A percentile compares a stretch with the other conserved stretches of the same genome.
Conservation (phyloP, 2,888 invertebrate genomes). For the Sepiola atlantica region DNA sequence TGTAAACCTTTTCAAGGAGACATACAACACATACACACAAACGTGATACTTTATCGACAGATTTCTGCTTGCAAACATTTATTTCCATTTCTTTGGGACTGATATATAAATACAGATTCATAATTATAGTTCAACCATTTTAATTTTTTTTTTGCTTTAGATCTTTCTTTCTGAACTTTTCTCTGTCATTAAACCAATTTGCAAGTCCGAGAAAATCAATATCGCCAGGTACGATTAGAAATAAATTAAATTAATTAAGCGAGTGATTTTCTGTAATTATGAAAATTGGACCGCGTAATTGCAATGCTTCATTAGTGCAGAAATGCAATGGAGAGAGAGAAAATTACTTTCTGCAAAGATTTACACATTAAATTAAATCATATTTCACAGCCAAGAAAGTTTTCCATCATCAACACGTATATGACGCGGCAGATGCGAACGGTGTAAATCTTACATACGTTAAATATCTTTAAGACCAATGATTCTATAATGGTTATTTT, state of each 20-base stretch:
- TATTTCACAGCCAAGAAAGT: background rate
- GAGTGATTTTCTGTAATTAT: conserved; percentile 11
- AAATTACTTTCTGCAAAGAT: background rate
- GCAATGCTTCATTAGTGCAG: background rate
- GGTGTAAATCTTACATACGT: background rate
- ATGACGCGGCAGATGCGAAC: background rate
- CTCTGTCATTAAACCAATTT: background rate
- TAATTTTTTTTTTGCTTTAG: background rate
- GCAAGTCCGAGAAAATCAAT: background rate
- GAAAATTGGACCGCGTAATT: background rate
- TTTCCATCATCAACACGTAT: background rate
- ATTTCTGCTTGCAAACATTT: background rate
- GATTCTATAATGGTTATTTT: background rate
- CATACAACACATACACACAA: no score
- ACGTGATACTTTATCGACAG: no score
- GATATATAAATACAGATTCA: background rate
- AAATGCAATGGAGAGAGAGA: background rate
- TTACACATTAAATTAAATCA: background rate
- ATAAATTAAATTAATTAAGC: background rate
- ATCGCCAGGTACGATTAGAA: background rate
- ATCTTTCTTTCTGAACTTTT: background rate
- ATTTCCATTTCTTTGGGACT: background rate
- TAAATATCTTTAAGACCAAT: background rate
- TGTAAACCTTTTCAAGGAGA: no score
- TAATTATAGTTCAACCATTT: background rate